Percentiles rank a stretch among this genome's conserved stretches.
These are phyloP conservation scores for Tridacna gigas DNA, from an alignment of 2,888 invertebrate species.

Conservation along the genomic window DNA sequence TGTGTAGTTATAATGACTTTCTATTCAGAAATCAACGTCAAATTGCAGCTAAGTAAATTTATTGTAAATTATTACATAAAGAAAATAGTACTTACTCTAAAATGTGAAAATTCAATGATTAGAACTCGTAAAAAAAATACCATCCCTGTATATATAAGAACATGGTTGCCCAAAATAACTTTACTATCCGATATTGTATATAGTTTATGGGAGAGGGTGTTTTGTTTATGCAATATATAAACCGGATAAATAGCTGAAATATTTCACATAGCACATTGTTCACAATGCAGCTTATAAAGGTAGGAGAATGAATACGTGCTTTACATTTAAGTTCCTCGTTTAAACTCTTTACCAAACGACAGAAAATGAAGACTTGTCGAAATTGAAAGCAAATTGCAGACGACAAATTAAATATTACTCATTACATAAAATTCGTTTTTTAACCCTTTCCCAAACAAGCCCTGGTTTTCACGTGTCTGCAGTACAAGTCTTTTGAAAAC, in stretches of 20 bases:
- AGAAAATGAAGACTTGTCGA: not conserved
- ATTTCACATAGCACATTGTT: not conserved
- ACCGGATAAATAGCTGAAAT: conserved; percentile 26
- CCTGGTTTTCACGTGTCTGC: too few species aligned
- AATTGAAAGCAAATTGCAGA: not conserved
- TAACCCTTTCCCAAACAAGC: too few species aligned
- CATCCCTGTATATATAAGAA: not conserved
- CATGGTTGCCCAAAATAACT: not conserved
- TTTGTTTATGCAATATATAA: not conserved
- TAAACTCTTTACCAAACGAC: not conserved
- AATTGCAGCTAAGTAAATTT: not conserved
- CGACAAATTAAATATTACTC: not conserved
- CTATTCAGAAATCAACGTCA: conserved; percentile 6
- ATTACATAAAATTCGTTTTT: too few species aligned
- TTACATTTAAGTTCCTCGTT: not conserved
- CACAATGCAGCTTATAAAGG: conserved; percentile 20
- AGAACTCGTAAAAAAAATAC: too few species aligned
- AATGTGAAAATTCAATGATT: too few species aligned
- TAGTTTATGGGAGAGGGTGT: not conserved
- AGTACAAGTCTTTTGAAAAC: too few species aligned
- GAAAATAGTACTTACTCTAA: too few species aligned
- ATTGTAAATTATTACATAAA: too few species aligned
- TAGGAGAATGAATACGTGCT: not conserved
- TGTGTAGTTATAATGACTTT: not conserved
- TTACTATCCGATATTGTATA: not conserved